Evolutionary conservation across 2,888 invertebrate genomes (phyloP).

Genomic region (Luperina testacea): DNA sequence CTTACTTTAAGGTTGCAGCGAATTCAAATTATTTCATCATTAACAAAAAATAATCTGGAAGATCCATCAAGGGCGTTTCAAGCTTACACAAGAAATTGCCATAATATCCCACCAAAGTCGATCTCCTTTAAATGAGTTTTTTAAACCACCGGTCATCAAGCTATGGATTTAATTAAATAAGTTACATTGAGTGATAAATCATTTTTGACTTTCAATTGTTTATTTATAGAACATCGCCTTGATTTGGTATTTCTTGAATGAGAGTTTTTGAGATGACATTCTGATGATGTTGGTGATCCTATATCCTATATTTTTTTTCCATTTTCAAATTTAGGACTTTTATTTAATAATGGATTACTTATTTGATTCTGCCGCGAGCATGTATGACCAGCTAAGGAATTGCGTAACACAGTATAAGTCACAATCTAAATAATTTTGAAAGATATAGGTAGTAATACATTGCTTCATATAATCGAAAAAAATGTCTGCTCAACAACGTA

Average conservation of each 20-base stretch:
- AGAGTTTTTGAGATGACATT: constrained; percentile 12
- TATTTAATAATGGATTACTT: neutral
- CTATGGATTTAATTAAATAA: constrained; percentile 51
- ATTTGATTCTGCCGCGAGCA: neutral
- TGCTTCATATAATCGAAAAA: no score
- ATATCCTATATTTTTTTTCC: neutral
- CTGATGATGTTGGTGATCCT: neutral
- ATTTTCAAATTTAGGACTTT: constrained; percentile 6
- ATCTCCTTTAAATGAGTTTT: constrained; percentile 62
- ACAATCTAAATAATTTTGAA: no score
- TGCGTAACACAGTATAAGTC: no score
- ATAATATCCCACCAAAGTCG: constrained; percentile 38
- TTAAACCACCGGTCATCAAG: constrained; percentile 57
- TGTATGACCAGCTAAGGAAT: no score
- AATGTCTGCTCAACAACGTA: no score
- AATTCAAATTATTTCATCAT: constrained; percentile 37
- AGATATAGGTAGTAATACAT: no score
- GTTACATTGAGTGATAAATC: constrained; percentile 47
- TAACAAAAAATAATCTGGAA: constrained; percentile 39
- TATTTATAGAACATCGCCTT: constrained; percentile 48
- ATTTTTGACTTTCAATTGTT: constrained; percentile 50
- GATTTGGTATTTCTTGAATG: constrained; percentile 14
- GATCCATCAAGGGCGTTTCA: constrained; percentile 51
- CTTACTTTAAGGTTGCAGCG: neutral
- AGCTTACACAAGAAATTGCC: constrained; percentile 52